Evolutionary conservation across 2,113 vertebrate species (phyloP).

Genomic region (Cisticola juncidis): DNA sequence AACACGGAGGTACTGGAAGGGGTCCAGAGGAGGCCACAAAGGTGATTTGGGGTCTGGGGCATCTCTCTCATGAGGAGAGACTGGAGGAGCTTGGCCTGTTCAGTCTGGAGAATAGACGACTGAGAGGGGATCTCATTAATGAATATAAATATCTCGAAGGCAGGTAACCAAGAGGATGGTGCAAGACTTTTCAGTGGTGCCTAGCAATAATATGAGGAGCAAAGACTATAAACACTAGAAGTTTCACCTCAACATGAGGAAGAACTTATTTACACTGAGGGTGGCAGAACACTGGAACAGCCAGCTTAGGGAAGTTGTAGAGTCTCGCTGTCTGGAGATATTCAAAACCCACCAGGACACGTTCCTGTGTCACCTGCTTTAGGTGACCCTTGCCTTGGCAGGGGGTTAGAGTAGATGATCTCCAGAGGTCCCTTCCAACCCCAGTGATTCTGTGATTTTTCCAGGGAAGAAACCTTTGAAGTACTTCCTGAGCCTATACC

Average conservation of each 20-base stretch:
- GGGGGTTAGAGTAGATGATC: neutral
- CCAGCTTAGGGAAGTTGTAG: neutral
- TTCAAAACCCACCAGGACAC: neutral
- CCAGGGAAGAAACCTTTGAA: neutral
- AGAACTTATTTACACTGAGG: neutral
- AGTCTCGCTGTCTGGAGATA: neutral
- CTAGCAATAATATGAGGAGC: neutral
- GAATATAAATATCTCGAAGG: no score
- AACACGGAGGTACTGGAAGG: neutral
- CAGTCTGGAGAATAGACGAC: neutral
- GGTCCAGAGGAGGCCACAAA: neutral
- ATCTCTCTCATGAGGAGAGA: neutral
- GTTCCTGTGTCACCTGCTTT: neutral
- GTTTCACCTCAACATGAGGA: neutral
- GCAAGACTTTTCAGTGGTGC: neutral
- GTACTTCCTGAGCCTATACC: neutral
- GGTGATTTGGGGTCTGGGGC: neutral
- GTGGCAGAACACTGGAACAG: neutral
- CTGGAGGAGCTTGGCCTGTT: neutral
- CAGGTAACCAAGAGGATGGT: neutral
- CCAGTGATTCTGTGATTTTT: neutral
- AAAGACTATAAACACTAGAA: neutral
- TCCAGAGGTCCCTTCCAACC: neutral
- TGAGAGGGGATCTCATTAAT: no score
- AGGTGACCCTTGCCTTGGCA: neutral